Conservation (phyloP, 2,797 vertebrate species). For the Ptychadena robeensis region DNA sequence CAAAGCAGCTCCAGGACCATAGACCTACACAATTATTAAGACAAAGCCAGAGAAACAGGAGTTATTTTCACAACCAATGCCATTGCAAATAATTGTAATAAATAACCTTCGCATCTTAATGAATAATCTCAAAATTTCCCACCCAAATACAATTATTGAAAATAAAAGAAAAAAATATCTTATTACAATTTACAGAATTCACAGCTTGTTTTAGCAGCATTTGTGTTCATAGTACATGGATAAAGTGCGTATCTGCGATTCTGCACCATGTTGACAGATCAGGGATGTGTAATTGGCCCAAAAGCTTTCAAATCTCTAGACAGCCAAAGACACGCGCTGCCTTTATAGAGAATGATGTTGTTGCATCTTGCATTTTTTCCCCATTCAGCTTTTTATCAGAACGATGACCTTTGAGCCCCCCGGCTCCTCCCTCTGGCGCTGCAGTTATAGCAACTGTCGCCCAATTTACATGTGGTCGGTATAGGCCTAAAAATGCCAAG, state of each 20-base stretch:
- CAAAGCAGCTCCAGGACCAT: too few species aligned
- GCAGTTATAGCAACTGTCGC: slow-evolving; percentile 67
- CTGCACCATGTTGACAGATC: background rate
- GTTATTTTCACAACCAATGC: too few species aligned
- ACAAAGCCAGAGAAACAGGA: too few species aligned
- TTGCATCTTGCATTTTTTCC: slow-evolving; percentile 50
- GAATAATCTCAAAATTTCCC: too few species aligned
- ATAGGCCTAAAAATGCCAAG: slow-evolving; percentile 54
- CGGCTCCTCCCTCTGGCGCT: slow-evolving; percentile 53
- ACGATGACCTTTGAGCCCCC: slow-evolving; percentile 71
- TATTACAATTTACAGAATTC: too few species aligned
- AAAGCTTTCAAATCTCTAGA: slow-evolving; percentile 3
- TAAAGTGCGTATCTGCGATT: background rate
- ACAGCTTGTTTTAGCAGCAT: too few species aligned
- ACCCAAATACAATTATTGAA: too few species aligned
- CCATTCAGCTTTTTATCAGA: slow-evolving; percentile 67
- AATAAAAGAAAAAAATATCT: too few species aligned
- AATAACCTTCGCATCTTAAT: too few species aligned
- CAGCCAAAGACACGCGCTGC: slow-evolving; percentile 47
- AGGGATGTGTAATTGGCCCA: background rate
- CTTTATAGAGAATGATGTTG: slow-evolving; percentile 63
- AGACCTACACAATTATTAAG: too few species aligned
- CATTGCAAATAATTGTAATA: too few species aligned
- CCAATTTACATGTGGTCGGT: slow-evolving; percentile 71
- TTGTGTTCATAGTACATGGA: background rate